Evolutionary conservation across 1,140 invertebrate species (phyloP).

Genomic region (Meteorus sp.): DNA sequence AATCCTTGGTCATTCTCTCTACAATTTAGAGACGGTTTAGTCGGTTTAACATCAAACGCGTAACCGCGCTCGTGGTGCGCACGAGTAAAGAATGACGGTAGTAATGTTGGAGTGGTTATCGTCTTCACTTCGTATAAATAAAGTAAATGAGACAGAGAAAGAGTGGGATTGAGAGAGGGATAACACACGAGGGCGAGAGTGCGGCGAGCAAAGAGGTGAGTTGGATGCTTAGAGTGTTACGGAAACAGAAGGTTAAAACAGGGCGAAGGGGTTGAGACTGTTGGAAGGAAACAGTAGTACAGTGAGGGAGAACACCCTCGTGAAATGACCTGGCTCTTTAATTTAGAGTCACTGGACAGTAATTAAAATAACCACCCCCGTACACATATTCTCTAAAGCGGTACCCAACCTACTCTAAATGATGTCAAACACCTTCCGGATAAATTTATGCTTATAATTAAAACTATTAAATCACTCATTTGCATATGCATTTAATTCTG

Average conservation of each 20-base stretch:
- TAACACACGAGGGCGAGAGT: slow-evolving; percentile 17
- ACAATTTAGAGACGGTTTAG: slow-evolving; percentile 48
- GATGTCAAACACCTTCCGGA: background rate
- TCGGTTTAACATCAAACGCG: slow-evolving; percentile 48
- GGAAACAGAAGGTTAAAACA: slow-evolving; percentile 37
- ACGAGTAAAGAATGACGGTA: slow-evolving; percentile 45
- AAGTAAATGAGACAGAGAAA: slow-evolving; percentile 25
- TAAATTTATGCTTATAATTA: background rate
- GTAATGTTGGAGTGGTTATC: slow-evolving; percentile 36
- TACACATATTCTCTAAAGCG: slow-evolving; percentile 49
- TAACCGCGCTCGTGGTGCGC: slow-evolving; percentile 40
- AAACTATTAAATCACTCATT: background rate
- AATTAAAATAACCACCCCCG: slow-evolving; percentile 58
- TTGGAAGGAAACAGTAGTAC: slow-evolving; percentile 28
- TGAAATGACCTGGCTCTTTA: slow-evolving; percentile 56
- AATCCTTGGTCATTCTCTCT: slow-evolving; percentile 41
- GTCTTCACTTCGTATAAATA: no score
- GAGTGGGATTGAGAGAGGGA: slow-evolving; percentile 23
- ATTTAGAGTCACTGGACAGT: slow-evolving; percentile 58
- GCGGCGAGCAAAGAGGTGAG: slow-evolving; percentile 7
- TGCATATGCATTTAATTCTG: background rate
- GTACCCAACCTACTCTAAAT: slow-evolving; percentile 42
- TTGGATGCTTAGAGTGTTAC: slow-evolving; percentile 40
- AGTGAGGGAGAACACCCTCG: slow-evolving; percentile 33
- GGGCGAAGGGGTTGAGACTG: background rate